Evolutionary conservation across 2,113 vertebrate genomes (phyloP), one percentile per base, ranked within the genome.

Genomic region (Irena cyanogastra): DNA sequence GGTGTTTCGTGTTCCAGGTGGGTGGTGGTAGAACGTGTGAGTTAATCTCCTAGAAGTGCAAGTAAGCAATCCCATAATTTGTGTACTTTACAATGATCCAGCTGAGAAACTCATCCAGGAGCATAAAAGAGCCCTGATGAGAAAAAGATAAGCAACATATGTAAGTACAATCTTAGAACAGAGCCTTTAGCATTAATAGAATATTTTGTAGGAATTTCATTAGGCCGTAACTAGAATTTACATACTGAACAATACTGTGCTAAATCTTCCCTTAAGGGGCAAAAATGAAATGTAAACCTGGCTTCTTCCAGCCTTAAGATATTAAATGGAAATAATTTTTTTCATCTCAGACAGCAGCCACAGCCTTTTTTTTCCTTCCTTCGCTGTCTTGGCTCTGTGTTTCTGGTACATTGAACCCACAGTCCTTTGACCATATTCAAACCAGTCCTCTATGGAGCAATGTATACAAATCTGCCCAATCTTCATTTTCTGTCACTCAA

Each of bases 151-250:
- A 97, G 76, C 66, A 90, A 94, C 92, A 87, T 59, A 72, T 90
- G 74, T 93, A 94, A 97, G 56, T 93, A 80, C 77, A 69, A 77
- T 84, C 85, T 91, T 59, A 91, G 82, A 96, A 82, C n/a, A 90
- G 83, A 84, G 84, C 47, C 91, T 89, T 96, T 81, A 83, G 78
- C 90, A 80, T 91, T 95, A 96, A 93, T 93, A 93, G 80, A 96
- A 78, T 97, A 96, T 95, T 93, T 96, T 88, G 77, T 78, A 90
- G 72, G 86, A 96, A 97, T 97, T 92, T 95, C 83, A 90, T 97
- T 96, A 88, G 72, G 59, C 56, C 93, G 80, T 94, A 93, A 93
- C 90, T 77, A 45, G 85, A 97, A 96, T 96, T 96, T 97, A 82
- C 83, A 91, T 96, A 87, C 68, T 56, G 83, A 97, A 93, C 88